Base-by-base conservation (phyloP, 2,797 vertebrate species). In the Chelmon rostratus region DNA sequence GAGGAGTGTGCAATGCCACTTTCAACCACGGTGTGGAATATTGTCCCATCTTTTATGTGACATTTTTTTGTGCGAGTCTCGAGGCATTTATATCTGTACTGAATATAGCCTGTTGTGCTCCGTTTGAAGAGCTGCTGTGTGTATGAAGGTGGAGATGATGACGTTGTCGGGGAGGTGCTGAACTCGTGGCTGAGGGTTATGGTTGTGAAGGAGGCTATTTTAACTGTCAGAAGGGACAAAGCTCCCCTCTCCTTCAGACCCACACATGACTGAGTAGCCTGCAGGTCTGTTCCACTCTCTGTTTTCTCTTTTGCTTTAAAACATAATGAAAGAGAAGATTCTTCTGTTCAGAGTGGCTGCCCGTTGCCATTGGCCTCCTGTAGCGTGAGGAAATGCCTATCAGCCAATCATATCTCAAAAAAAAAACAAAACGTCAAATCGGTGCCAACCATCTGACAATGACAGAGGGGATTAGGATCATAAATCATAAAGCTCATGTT, bases 391-490 rank as follows among this genome's bases (percentile, higher is more conserved):
- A 83, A 89, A 92, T 79, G 68, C 80, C 87, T 78, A 72, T 90
- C 88, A 88, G 89, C 87, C 79, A 91, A 87, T 89, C 58, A 90
- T 78, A 89, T 87, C 59, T 71, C 10, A 58, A 62, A 65, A 65
- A 70, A 31, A 46, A 18, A 46, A 46, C 16, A 46, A 68, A 66
- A 68, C 54, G 73, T 91, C 81, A 90, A 89, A 90, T 90, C 69
- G 86, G 91, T 93, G 90, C 90, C 93, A 90, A 90, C 90, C 86
- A 90, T 92, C 85, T 89, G 84, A 92, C 76, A 77, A 84, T 62
- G 49, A 90, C 89, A 88, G 77, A 81, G 75, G 82, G 81, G 82
- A 87, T 71, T 89, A 84, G 81, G 37, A 90, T 86, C 76, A 89
- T 78, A 87, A 86, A 85, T 78, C 76, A 88, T 88, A 82, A n/a